These are phyloP conservation scores for Aphaenogaster ashmeadi DNA, from an alignment of 1,140 invertebrate genomes.

Conservation along the genomic window DNA sequence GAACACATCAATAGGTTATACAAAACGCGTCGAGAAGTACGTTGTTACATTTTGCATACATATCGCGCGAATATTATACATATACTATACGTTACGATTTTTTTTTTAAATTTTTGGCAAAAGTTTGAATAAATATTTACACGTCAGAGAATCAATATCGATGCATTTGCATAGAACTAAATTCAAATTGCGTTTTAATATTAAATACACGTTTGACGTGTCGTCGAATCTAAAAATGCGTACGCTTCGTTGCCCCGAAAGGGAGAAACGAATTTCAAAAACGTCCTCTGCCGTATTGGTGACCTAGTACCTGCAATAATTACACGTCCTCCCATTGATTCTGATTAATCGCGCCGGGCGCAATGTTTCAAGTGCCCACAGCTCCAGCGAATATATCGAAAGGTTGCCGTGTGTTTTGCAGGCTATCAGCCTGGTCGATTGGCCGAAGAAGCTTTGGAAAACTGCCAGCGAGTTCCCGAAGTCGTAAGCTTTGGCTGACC, in stretches of 20 bases:
- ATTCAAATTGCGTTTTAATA: conserved; percentile 24
- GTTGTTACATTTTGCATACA: conserved; percentile 15
- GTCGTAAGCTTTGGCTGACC: conserved; percentile 71
- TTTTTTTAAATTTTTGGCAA: conserved; percentile 15
- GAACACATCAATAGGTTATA: not conserved
- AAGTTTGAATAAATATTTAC: conserved; percentile 25
- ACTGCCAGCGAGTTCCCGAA: conserved; percentile 60
- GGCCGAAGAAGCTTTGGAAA: conserved; percentile 69
- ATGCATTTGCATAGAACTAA: conserved; percentile 15
- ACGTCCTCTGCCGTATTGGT: not conserved
- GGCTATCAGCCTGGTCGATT: conserved; percentile 68
- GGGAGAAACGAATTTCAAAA: not conserved
- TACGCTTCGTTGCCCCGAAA: not conserved
- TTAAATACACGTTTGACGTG: conserved; percentile 6
- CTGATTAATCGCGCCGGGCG: conserved; percentile 27
- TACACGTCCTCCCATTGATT: not conserved
- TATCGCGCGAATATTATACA: not conserved
- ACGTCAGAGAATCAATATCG: not conserved
- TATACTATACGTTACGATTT: not conserved
- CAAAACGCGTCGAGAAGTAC: not conserved
- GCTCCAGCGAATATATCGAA: conserved; percentile 41
- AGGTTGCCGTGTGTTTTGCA: conserved; percentile 65
- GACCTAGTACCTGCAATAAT: not conserved
- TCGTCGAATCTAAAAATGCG: not conserved
- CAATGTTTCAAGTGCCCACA: conserved; percentile 25